Conservation (phyloP, 2,888 invertebrate species). For the Mesochorus sp. region DNA sequence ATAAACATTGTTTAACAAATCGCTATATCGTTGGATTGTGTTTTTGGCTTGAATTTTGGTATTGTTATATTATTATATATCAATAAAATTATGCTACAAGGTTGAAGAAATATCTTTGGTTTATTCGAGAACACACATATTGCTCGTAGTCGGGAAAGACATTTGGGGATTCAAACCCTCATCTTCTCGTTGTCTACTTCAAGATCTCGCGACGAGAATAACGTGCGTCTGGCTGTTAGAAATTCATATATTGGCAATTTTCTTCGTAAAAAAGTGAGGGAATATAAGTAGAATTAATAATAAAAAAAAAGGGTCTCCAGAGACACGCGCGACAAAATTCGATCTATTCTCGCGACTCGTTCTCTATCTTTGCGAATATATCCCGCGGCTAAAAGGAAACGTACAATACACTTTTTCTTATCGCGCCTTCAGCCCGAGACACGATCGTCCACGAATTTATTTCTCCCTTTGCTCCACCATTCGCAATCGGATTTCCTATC, state of each 20-base stretch:
- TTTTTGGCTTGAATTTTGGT: slow-evolving; percentile 58
- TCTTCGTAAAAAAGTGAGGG: neutral
- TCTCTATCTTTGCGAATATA: slow-evolving; percentile 17
- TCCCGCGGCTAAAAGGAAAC: slow-evolving; percentile 14
- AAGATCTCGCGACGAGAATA: neutral
- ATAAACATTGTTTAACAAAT: neutral
- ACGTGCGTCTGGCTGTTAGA: neutral
- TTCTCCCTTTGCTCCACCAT: no score
- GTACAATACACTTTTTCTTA: slow-evolving; percentile 10
- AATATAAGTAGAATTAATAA: no score
- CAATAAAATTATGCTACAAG: no score
- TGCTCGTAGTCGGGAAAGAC: no score
- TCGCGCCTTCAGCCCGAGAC: no score
- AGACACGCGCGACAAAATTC: slow-evolving; percentile 28
- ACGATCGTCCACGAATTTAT: slow-evolving; percentile 30
- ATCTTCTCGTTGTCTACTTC: neutral
- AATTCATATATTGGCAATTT: neutral
- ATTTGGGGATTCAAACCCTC: no score
- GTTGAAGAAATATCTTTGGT: no score
- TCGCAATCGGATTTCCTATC: no score
- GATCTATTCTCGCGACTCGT: neutral
- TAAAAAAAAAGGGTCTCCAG: neutral
- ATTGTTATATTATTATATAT: no score
- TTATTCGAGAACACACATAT: no score
- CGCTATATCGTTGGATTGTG: neutral